Base-by-base conservation (phyloP, 2,888 invertebrate species). In the Mylabris sibirica region DNA sequence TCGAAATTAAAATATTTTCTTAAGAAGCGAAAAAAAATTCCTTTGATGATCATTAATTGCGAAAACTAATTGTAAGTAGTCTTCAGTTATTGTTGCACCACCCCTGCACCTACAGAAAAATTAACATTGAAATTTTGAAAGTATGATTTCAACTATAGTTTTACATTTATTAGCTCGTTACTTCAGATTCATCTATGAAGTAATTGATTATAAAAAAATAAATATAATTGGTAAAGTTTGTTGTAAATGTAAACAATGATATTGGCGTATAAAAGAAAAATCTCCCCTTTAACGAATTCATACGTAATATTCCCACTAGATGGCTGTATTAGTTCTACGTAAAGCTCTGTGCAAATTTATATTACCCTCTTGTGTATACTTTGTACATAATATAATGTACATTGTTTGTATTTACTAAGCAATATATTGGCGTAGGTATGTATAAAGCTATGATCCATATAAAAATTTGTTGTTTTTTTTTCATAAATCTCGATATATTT, bases 391-490 rank as follows among this genome's bases (percentile, higher is more conserved):
- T 81, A 82, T 80, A 82, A 81, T 81, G 81, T 80, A 79, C 79
- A 80, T 79, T 82, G 82, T 83, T 82, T 82, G 81, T 83, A 83
- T 83, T 83, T 83, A 80, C 79, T 69, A 75, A 81, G 81, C 80
- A 82, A 81, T 83, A 49, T 49, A 81, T 81, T 79, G 81, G 78
- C 79, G 4, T 30, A 6, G 30, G 8, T 3, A n/a, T n/a, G 74
- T 81, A 80, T 82, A 80, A 79, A 82, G 44, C 8, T 80, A 79
- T 75, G 75, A 77, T 76, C 76, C 76, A 80, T 81, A 81, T 80
- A 81, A 8, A 44, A 79, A 81, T 83, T 76, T 76, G 76, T 77
- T 77, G 75, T 78, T 77, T 77, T 80, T 79, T 80, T 80, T 78
- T 75, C n/a, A n/a, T n/a, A n/a, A n/a, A n/a, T n/a, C n/a, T n/a